Base-by-base conservation (phyloP, 2,888 invertebrate genomes). In the Acrocera orbiculus region DNA sequence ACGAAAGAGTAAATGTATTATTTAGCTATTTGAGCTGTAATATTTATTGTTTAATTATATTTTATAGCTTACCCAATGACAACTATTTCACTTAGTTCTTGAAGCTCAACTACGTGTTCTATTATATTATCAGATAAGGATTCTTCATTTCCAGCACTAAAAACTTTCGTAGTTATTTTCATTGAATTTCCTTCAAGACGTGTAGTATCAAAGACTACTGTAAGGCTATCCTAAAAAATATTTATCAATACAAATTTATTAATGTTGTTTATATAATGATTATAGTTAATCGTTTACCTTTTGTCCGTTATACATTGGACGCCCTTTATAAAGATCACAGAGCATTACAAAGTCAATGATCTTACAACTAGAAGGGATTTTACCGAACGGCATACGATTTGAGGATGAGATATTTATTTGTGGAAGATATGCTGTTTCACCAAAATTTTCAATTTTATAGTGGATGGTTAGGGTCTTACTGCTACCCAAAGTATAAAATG, bases 341-440 rank as follows among this genome's bases (percentile, higher is more conserved):
- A 56, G 32, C 40, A 58, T 48, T 1, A 50, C 42, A 13, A 15
- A 16, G 3, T 47, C 46, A 2, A 47, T 48, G 24, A 47, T 40
- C 25, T 40, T 40, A 38, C 60, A 61, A 16, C 51, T 50, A 9
- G 58, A 50, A 2, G 61, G 60, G 14, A 51, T 53, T 36, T 51
- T 51, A 2, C 56, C 54, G 30, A 59, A 58, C 10, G 48, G 47
- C 45, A 57, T 46, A 3, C 48, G 51, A 36, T 56, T 52, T 3
- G 65, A 63, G 20, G 65, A 54, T 9, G 55, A 55, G 3, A 67
- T 51, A 33, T 56, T 52, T 16, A 67, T 44, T 44, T 63, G 58
- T 0, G 65, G 59, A 27, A 61, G 47, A 42, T 64, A 66, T 4
- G 67, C 66, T 2, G 61, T 58, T 45, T 67, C 67, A 2, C 63